Percentiles rank a stretch among this genome's conserved stretches.
Conservation (phyloP, 1,140 invertebrate species). For the Chironomus tepperi region DNA sequence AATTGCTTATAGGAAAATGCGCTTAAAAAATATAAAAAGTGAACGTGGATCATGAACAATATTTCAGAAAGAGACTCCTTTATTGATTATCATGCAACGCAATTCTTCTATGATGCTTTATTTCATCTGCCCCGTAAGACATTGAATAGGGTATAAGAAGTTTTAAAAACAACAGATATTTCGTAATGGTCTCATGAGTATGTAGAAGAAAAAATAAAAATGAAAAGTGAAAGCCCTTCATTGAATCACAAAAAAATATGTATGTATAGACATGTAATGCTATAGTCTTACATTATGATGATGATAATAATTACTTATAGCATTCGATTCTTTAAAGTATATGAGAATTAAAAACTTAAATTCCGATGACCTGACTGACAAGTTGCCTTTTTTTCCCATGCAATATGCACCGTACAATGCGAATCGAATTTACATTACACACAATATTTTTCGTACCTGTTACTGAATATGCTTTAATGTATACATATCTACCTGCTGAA, state of each 20-base stretch:
- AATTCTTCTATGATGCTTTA: no score
- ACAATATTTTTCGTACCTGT: background rate
- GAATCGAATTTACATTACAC: background rate
- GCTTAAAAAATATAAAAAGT: no score
- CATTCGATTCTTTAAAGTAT: background rate
- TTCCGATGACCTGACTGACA: background rate
- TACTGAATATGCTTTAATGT: background rate
- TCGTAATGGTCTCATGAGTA: background rate
- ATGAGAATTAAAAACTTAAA: background rate
- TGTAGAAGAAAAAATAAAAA: background rate
- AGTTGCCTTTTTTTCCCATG: constrained; percentile 6
- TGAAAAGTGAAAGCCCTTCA: constrained; percentile 12
- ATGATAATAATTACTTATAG: background rate
- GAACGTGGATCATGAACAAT: background rate
- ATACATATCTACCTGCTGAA: background rate
- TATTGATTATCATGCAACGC: background rate
- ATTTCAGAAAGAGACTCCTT: background rate
- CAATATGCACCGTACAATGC: no score
- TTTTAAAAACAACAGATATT: background rate
- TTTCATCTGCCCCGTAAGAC: background rate
- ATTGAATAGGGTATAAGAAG: background rate
- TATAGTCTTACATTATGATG: no score
- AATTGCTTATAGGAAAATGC: no score
- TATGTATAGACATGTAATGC: no score
- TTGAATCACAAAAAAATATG: background rate